These are phyloP conservation scores for Salarias fasciatus DNA, from an alignment of 2,797 vertebrate genomes.

Conservation along the genomic window DNA sequence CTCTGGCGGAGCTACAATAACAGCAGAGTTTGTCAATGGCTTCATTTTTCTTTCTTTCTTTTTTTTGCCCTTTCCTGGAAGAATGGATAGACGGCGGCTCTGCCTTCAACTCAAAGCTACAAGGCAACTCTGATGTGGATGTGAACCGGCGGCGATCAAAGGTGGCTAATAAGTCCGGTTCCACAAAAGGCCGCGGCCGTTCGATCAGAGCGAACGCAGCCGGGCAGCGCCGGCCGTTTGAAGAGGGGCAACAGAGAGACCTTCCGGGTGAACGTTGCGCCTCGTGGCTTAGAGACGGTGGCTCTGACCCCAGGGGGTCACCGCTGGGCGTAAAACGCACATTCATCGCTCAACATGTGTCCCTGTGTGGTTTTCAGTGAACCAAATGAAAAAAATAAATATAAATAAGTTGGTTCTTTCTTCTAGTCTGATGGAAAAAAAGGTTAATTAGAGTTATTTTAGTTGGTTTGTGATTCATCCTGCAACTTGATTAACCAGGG, in stretches of 20 bases:
- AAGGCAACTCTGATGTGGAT: constrained; percentile 23
- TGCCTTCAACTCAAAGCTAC: constrained; percentile 38
- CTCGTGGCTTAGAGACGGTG: too few species aligned
- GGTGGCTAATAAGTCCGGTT: constrained; percentile 46
- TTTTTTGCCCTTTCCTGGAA: constrained; percentile 38
- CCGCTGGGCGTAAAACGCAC: too few species aligned
- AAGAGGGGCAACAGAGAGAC: constrained; percentile 26
- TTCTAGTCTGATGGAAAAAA: too few species aligned
- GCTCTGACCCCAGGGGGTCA: too few species aligned
- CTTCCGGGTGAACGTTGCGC: too few species aligned
- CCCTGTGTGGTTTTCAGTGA: too few species aligned
- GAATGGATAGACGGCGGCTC: constrained; percentile 20
- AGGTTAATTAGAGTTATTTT: too few species aligned
- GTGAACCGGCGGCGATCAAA: constrained; percentile 48
- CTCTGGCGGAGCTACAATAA: constrained; percentile 35
- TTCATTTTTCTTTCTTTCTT: constrained; percentile 26
- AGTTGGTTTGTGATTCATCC: too few species aligned
- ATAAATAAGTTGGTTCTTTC: too few species aligned
- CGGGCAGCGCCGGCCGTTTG: constrained; percentile 3
- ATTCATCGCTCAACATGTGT: too few species aligned
- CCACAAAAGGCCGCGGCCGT: constrained; percentile 58
- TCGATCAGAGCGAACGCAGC: constrained; percentile 42
- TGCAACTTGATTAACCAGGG: too few species aligned
- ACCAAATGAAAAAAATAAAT: too few species aligned
- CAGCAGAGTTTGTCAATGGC: constrained; percentile 27